Percentiles rank a stretch among this genome's conserved stretches.
These are phyloP conservation scores for Acropternis orthonyx DNA, from an alignment of 2,797 vertebrate genomes.

Conservation along the genomic window DNA sequence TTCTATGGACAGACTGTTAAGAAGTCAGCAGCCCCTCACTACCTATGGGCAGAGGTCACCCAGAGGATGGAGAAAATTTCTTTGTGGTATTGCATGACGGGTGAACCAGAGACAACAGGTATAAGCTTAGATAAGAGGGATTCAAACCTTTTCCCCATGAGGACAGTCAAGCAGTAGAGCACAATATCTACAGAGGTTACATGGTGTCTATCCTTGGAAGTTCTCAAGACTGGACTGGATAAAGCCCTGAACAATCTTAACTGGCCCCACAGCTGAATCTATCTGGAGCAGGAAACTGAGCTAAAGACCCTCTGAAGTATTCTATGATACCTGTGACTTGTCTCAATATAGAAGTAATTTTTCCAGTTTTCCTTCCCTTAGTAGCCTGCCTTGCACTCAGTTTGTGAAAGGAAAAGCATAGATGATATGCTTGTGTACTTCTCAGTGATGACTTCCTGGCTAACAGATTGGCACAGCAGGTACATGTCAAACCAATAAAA, in stretches of 20 bases:
- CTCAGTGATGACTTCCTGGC: neutral
- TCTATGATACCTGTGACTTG: neutral
- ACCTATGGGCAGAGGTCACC: neutral
- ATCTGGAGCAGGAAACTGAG: neutral
- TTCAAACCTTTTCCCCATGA: neutral
- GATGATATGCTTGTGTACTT: neutral
- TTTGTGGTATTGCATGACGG: neutral
- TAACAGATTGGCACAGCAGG: slow-evolving; percentile 60
- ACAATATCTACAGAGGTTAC: neutral
- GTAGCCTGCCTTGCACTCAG: neutral
- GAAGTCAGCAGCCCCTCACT: neutral
- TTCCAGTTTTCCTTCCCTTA: neutral
- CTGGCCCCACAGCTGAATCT: neutral
- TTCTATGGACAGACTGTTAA: neutral
- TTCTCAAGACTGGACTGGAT: neutral
- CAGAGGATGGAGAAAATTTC: neutral
- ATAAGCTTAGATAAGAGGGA: neutral
- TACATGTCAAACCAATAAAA: slow-evolving; percentile 26
- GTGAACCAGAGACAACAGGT: neutral
- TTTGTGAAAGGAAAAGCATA: neutral
- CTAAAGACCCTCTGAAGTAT: neutral
- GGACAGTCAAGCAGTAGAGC: neutral
- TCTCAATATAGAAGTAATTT: neutral
- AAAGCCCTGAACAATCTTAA: neutral
- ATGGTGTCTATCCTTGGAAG: neutral